phyloP scores from a whole-genome alignment of 2,113 vertebrate genomes.

The Fulmarus glacialis region DNA sequence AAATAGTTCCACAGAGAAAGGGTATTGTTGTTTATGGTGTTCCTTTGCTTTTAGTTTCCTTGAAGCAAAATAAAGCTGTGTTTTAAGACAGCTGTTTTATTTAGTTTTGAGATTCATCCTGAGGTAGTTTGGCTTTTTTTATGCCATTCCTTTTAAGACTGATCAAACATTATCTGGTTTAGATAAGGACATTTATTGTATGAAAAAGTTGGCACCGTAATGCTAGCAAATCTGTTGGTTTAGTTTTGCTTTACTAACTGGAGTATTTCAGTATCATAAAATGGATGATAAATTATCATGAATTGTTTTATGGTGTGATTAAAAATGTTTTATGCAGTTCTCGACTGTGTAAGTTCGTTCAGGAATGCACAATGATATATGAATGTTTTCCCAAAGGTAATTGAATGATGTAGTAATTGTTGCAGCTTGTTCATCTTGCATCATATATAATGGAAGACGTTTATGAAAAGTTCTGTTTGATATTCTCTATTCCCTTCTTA shows the following conservation, averaged over 20 bases:
- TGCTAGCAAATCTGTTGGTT: background rate
- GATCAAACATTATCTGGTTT: background rate
- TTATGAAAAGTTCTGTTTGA: background rate
- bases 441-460: background rate
- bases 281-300: background rate
- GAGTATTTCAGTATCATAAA: background rate
- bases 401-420: background rate
- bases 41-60: background rate
- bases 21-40: background rate
- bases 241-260: background rate
- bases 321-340: background rate
- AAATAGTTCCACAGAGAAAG: background rate
- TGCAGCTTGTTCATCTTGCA: background rate
- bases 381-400: background rate
- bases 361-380: rapidly evolving
- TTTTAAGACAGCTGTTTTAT: background rate
- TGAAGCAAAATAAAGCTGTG: background rate
- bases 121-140: background rate
- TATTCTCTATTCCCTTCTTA: background rate
- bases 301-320: background rate
- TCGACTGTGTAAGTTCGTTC: background rate
- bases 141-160: background rate
- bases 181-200: background rate
- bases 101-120: background rate
- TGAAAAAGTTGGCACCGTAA: background rate